Base-by-base conservation (phyloP, 2,888 invertebrate genomes). In the Sclerodermus sp. region DNA sequence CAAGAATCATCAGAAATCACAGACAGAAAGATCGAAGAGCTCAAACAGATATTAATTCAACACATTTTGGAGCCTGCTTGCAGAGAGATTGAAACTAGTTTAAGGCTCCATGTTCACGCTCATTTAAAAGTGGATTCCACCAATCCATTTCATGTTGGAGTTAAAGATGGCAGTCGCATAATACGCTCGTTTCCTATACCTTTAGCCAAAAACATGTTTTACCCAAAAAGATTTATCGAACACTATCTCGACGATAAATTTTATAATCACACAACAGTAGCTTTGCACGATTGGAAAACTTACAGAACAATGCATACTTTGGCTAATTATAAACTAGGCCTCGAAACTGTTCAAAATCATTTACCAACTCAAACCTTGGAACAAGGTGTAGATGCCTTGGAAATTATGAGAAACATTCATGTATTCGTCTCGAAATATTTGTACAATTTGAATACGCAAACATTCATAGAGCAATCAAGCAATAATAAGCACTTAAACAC, bases 211-310 rank as follows among this genome's bases (percentile, higher is more conserved):
- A 61, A 54, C 15, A 53, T 68, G 51, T 64, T 75, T 54, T 75
- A 49, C 47, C 64, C 62, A 37, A 82, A 72, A 57, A 73, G 69
- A 49, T 82, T 80, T 68, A 87, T 95, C 8, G 96, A 96, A 76
- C 88, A 92, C 72, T 96, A 97, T 79, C 83, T 99, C 59, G 94
- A 96, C 68, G 88, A 87, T 60, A 95, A 92, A 74, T 98, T 97
- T 80, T 99, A 99, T 79, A 97, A 98, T 81, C 82, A 98, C 66
- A 97, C 97, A 1, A 95, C 97, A 1, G 95, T 99, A 29, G 96
- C 97, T 6, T 81, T 97, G 40, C 96, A 98, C 64, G 96, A 99
- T 79, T 98, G 97, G 95, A 91, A 90, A 77, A 96, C 95, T 0
- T 99, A 99, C 74, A 90, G 93, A 14, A 93, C 95, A 80, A 99